Conservation (phyloP, 2,797 vertebrate species). For the Naso thynnoides region DNA sequence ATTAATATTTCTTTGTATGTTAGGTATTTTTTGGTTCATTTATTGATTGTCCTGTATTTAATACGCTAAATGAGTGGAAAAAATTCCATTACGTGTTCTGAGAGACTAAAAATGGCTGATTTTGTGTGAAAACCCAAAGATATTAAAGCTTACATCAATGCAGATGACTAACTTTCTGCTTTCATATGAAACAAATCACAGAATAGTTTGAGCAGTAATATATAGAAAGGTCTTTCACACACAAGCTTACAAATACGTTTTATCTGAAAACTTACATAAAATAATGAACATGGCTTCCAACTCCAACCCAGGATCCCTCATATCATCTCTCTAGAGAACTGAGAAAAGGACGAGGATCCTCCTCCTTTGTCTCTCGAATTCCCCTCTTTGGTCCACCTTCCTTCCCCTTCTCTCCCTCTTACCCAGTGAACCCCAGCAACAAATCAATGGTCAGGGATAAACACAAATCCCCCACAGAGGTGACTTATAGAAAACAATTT, state of each 20-base stretch:
- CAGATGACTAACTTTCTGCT: neutral
- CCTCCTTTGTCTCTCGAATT: constrained; percentile 47
- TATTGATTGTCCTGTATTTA: neutral
- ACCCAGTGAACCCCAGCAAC: constrained; percentile 73
- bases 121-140: neutral
- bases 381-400: constrained; percentile 56
- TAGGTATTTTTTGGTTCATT: neutral
- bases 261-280: neutral
- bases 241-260: neutral
- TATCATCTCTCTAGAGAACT: constrained; percentile 34
- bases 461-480: constrained; percentile 81
- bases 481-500: constrained; percentile 85
- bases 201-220: neutral
- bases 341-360: constrained; percentile 56
- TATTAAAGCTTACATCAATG: neutral
- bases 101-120: neutral
- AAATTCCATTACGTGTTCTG: neutral
- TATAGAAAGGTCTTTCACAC: too few species aligned
- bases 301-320: neutral
- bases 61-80: neutral
- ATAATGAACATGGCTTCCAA: constrained; percentile 12
- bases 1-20: too few species aligned
- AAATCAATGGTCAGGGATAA: constrained; percentile 83
- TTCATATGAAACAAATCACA: neutral
- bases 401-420: constrained; percentile 54